Conservation (phyloP, 2,797 vertebrate species). For the Manis javanica region DNA sequence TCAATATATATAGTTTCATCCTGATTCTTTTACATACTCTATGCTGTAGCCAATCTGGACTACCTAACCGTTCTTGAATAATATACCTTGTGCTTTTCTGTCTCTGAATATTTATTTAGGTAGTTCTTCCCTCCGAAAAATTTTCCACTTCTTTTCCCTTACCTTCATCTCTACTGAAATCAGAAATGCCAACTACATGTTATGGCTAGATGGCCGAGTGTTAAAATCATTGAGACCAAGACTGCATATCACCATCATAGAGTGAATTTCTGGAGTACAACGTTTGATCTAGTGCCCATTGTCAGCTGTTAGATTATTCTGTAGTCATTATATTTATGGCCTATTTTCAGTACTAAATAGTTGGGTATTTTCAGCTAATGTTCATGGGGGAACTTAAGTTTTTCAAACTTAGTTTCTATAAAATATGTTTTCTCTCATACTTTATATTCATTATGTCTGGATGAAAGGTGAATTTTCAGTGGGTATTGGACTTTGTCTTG, state of each 20-base stretch:
- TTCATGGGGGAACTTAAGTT: not conserved
- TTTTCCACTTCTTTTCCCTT: not conserved
- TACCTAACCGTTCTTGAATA: not conserved
- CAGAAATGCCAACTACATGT: not conserved
- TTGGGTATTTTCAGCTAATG: not conserved
- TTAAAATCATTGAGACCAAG: not conserved
- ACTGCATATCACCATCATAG: not conserved
- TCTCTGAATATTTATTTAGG: not conserved
- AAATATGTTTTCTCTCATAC: constrained; percentile 9
- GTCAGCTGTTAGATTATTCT: not conserved
- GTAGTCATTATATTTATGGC: not conserved
- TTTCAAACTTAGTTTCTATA: not conserved
- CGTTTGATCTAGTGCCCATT: not conserved
- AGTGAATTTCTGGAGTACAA: not conserved
- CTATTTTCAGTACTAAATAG: not conserved
- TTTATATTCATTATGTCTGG: not conserved
- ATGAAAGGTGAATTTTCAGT: not conserved
- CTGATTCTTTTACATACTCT: not conserved
- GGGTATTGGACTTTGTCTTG: not conserved
- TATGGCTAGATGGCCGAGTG: not conserved
- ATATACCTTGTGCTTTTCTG: not conserved
- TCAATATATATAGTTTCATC: not conserved
- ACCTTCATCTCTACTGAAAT: not conserved
- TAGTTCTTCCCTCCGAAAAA: not conserved
- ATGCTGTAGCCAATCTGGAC: not conserved